Conservation (phyloP, 2,113 vertebrate species). For the Cebidichthys violaceus region DNA sequence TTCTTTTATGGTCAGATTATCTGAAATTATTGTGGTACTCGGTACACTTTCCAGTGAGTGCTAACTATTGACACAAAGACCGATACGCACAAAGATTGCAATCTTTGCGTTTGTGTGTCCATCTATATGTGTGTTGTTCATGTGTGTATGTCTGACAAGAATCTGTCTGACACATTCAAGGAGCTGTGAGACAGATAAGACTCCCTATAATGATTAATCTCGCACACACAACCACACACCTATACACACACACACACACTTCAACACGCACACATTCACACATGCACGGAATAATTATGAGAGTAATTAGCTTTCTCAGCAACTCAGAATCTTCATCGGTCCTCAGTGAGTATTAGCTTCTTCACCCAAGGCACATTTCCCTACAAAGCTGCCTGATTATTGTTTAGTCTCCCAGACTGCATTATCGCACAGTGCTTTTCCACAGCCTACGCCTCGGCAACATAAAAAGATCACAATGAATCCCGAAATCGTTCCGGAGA, state of each 20-base stretch:
- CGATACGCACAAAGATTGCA: neutral
- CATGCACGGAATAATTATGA: conserved; percentile 68
- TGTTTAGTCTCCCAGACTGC: conserved; percentile 57
- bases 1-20: neutral
- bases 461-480: conserved; percentile 28
- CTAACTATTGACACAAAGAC: neutral
- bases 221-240: conserved; percentile 16
- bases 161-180: conserved; percentile 41
- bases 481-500: conserved; percentile 28
- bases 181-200: conserved; percentile 48
- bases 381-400: conserved; percentile 66
- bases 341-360: conserved; percentile 66
- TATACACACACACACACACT: neutral
- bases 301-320: conserved; percentile 79
- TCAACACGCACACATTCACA: conserved; percentile 7
- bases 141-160: conserved; percentile 44
- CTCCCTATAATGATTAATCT: conserved; percentile 40
- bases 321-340: conserved; percentile 71
- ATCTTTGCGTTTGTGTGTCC: neutral
- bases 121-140: neutral
- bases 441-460: conserved; percentile 19
- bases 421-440: conserved; percentile 17
- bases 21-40: neutral
- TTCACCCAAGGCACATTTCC: conserved; percentile 68
- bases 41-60: neutral